Evolutionary conservation across 2,797 vertebrate species (phyloP).

Genomic region (Monodelphis domestica): DNA sequence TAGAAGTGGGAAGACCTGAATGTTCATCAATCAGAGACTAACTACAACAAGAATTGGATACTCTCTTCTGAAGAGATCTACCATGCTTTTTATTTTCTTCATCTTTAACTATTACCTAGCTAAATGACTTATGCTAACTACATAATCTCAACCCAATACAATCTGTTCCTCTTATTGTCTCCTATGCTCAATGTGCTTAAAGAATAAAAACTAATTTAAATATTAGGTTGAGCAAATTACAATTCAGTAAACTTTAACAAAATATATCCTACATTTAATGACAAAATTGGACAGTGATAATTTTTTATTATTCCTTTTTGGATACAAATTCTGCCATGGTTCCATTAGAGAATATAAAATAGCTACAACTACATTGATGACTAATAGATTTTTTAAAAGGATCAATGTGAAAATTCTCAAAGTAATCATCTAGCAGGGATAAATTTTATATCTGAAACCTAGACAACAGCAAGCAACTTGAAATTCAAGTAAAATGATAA

Average conservation of each 20-base stretch:
- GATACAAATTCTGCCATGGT: not conserved
- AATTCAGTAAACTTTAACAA: not conserved
- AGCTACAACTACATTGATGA: not conserved
- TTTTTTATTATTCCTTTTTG: not conserved
- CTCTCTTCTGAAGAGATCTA: not conserved
- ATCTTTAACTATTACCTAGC: not conserved
- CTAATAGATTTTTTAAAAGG: not conserved
- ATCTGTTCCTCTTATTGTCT: not conserved
- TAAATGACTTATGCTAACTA: not conserved
- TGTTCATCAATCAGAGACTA: not conserved
- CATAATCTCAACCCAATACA: not conserved
- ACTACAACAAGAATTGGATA: not conserved
- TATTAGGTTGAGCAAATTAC: not conserved
- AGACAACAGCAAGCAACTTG: not conserved
- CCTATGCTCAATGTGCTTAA: not conserved
- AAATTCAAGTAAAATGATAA: not conserved
- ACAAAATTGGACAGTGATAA: not conserved
- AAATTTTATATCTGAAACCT: not conserved
- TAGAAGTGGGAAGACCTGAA: not conserved
- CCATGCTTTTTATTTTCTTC: not conserved
- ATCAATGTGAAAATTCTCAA: not conserved
- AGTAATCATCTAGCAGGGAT: not conserved
- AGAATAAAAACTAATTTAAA: not conserved
- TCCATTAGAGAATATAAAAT: not conserved
- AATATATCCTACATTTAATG: not conserved